Evolutionary conservation across 2,113 vertebrate genomes (phyloP).

Genomic region (Merops nubicus): DNA sequence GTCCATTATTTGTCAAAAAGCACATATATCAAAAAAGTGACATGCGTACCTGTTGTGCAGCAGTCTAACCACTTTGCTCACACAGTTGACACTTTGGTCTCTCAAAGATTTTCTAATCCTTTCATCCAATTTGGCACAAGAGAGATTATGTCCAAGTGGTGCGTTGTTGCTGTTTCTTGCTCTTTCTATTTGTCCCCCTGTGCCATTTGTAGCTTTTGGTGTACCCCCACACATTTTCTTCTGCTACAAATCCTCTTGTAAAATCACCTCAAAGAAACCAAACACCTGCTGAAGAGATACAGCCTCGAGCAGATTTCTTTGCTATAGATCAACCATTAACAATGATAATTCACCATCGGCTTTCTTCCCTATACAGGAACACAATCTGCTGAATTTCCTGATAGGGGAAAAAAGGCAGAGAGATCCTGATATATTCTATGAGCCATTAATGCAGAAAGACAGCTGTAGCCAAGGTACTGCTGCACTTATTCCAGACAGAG

Average conservation of each 20-base stretch:
- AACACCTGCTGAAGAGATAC: not conserved
- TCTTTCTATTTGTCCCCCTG: not conserved
- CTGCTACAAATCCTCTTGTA: not conserved
- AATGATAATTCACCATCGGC: not conserved
- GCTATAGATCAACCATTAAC: not conserved
- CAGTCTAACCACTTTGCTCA: not conserved
- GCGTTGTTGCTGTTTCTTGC: not conserved
- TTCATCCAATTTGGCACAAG: conserved; percentile 14
- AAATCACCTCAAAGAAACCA: not conserved
- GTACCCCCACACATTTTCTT: conserved; percentile 77
- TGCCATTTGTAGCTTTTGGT: conserved; percentile 35
- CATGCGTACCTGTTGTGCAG: conserved; percentile 70
- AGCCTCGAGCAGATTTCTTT: not conserved
- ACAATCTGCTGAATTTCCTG: conserved; percentile 27
- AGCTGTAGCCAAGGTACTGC: not conserved
- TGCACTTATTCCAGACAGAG: conserved; percentile 15
- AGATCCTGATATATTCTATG: not conserved
- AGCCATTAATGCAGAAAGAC: conserved; percentile 35
- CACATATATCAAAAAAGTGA: not conserved
- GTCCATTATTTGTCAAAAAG: not conserved
- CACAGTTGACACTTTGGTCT: not conserved
- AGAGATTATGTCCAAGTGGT: conserved; percentile 11
- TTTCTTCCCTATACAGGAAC: not conserved
- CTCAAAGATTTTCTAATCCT: conserved; percentile 25
- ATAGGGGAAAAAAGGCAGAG: not conserved